Evolutionary conservation across 92 coral and sea anemone genomes (phyloP), one percentile per base, ranked within the genome.

Genomic region (Porites divaricata): DNA sequence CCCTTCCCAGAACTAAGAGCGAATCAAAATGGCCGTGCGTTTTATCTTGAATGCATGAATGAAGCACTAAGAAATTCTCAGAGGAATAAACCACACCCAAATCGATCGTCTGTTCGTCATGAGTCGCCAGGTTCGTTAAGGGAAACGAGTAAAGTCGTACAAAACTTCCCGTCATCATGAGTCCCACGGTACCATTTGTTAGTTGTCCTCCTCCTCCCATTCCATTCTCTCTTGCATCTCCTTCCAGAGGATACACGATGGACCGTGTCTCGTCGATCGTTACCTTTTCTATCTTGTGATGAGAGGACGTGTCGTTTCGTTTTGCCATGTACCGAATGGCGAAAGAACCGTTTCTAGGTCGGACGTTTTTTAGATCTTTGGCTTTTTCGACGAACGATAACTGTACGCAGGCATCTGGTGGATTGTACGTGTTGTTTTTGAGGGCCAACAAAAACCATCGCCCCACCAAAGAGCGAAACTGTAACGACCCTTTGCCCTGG

Each of bases 231-330:
- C 35, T 3, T 26, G 2, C 35, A 3, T 26, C 35, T 26, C 69
- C 69, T 5, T 1, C 24, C 26, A 28, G 70, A 21, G 25, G 8
- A 20, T 20, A 65, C 24, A 65, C 9, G 22, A 65, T n/a, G 26
- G 70, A 20, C 24, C 23, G 11, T 65, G 23, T 65, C 12, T 77
- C 71, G 81, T 77, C 81, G 16, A 77, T 58, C 58, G 3, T 17
- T 0, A 16, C 28, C 11, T 77, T 77, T 9, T 64, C 59, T 19
- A 77, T 70, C 11, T 62, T 45, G 58, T 62, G 16, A 22, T 77
- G 81, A 19, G 70, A 77, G 15, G 81, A 77, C 19, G 81, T 77
- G 35, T 77, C 81, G 58, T 77, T 77, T n/a, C 81, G 54, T 8
- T 6, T 63, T 21, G 81, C 70, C 70, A 63, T 10, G 56, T 77